These are phyloP conservation scores for Eretmochelys imbricata DNA, from an alignment of 2,113 vertebrate species.

Conservation along the genomic window DNA sequence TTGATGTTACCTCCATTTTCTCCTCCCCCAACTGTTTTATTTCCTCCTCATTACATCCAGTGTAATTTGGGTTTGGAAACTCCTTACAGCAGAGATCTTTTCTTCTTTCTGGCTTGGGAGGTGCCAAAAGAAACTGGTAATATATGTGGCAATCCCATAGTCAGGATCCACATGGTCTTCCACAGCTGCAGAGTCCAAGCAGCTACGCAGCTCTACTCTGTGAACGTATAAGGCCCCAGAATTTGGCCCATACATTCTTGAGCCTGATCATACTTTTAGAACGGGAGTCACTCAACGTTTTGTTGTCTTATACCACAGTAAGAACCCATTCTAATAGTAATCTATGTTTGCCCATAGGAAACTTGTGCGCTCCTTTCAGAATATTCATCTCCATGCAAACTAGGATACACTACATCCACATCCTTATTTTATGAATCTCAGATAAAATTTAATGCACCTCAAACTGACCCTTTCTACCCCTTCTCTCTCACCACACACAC, in stretches of 20 bases:
- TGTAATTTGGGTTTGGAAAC: neutral
- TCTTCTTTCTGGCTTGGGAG: neutral
- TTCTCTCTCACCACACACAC: neutral
- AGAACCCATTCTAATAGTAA: neutral
- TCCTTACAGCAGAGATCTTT: neutral
- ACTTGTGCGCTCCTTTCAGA: neutral
- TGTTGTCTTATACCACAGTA: neutral
- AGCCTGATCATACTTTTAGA: neutral
- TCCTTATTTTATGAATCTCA: neutral
- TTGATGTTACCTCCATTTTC: too few relatives aligned
- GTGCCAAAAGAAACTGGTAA: neutral
- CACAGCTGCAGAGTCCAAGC: neutral
- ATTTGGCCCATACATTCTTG: neutral
- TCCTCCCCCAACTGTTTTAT: too few relatives aligned
- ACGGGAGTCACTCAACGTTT: neutral
- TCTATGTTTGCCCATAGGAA: neutral
- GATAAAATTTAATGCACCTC: neutral
- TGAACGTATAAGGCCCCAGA: neutral
- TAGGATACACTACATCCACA: neutral
- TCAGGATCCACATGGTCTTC: neutral
- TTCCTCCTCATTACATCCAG: neutral
- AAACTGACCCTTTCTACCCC: neutral
- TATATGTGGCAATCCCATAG: neutral
- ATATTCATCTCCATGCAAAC: neutral
- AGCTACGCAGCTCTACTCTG: neutral